Conservation (phyloP, 2,888 invertebrate species). For the Sisyra terminalis region DNA sequence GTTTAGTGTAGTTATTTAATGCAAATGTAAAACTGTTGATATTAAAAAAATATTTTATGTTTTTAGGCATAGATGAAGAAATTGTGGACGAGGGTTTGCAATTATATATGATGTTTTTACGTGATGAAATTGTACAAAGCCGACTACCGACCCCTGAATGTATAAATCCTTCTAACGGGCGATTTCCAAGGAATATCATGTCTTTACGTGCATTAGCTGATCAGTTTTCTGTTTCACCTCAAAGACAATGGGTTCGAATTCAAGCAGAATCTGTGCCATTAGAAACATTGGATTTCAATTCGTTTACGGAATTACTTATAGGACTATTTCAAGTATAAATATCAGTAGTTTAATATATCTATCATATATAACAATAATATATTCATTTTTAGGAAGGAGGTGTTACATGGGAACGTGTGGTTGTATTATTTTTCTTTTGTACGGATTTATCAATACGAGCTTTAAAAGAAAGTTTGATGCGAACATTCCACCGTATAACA, state of each 20-base stretch:
- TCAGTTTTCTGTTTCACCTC: conserved; percentile 32
- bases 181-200: conserved; percentile 7
- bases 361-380: neutral
- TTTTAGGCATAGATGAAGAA: conserved; percentile 4
- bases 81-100: conserved; percentile 8
- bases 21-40: too few relatives aligned
- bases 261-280: conserved; percentile 33
- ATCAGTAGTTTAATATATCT: conserved; percentile 22
- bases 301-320: conserved; percentile 38
- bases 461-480: conserved; percentile 24
- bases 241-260: conserved; percentile 30
- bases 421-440: conserved; percentile 37
- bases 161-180: conserved; percentile 1
- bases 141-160: conserved; percentile 4
- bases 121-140: conserved; percentile 5
- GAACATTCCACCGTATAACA: conserved; percentile 35
- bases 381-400: conserved; percentile 34
- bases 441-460: conserved; percentile 35
- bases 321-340: conserved; percentile 40
- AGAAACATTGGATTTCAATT: conserved; percentile 33
- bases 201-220: conserved; percentile 11
- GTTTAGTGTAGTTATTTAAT: too few relatives aligned
- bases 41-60: too few relatives aligned
- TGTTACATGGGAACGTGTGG: conserved; percentile 34
- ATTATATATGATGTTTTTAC: conserved; percentile 5